phyloP scores from a whole-genome alignment of 2,113 vertebrate species.

The Tetraodon nigroviridis region DNA sequence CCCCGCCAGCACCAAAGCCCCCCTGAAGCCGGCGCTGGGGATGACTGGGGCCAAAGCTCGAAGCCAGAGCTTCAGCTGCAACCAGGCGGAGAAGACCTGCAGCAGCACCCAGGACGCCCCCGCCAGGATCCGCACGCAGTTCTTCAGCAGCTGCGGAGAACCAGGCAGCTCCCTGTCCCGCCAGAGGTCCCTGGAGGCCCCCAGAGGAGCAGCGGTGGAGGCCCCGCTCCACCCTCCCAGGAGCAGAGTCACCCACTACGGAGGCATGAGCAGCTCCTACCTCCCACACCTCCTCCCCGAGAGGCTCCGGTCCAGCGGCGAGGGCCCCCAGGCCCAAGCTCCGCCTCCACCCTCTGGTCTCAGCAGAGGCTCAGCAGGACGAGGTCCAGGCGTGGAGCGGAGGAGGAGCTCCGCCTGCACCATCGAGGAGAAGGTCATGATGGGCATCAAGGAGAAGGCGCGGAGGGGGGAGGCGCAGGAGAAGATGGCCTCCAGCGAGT shows the following conservation, averaged over 20 bases:
- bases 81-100: conserved; percentile 78
- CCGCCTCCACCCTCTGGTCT: conserved; percentile 51
- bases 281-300: conserved; percentile 73
- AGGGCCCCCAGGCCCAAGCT: conserved; percentile 62
- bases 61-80: conserved; percentile 88
- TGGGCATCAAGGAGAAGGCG: conserved; percentile 88
- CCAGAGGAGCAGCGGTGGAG: conserved; percentile 48
- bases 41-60: conserved; percentile 93
- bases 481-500: conserved; percentile 72
- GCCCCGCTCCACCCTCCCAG: conserved; percentile 44
- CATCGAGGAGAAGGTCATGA: conserved; percentile 94
- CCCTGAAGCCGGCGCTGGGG: conserved; percentile 86
- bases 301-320: conserved; percentile 48
- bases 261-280: conserved; percentile 61
- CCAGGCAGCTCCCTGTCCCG: conserved; percentile 83
- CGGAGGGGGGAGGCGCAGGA: conserved; percentile 84
- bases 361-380: conserved; percentile 42
- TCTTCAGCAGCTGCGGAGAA: conserved; percentile 89
- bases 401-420: conserved; percentile 70
- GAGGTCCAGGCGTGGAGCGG: conserved; percentile 48
- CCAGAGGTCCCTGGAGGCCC: conserved; percentile 75
- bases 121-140: conserved; percentile 84
- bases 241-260: conserved; percentile 67
- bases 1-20: conserved; percentile 80
- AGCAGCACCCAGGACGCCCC: conserved; percentile 67